Percentiles rank a stretch among this genome's conserved stretches.
Evolutionary conservation across 2,797 vertebrate species (phyloP).

Genomic region (Sebastes oblongus): DNA sequence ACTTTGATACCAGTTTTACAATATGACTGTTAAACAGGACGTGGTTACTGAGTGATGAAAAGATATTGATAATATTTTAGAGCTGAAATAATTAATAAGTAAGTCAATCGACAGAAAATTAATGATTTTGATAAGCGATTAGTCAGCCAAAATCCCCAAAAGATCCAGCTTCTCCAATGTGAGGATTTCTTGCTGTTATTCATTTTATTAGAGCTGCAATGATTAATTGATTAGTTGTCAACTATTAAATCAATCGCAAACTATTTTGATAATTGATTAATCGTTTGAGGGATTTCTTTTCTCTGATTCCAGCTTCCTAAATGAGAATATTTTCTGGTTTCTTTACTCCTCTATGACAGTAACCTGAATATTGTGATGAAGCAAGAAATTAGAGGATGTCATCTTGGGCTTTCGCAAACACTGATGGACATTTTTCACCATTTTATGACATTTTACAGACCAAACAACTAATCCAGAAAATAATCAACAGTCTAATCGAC

Average conservation of each 20-base stretch:
- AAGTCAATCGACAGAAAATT: neutral
- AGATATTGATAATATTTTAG: neutral
- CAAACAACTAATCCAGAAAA: no score
- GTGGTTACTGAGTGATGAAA: neutral
- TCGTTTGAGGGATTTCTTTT: no score
- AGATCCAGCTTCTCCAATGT: neutral
- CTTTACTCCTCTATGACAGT: no score
- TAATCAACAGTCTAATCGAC: no score
- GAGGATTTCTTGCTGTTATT: neutral
- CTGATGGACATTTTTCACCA: accelerated
- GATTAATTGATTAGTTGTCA: no score
- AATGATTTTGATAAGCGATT: neutral
- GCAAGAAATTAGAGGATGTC: accelerated
- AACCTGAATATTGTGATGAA: accelerated
- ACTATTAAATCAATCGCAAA: no score
- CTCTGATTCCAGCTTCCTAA: no score
- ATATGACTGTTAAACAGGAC: neutral
- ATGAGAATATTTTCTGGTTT: no score
- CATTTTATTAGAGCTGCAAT: no score
- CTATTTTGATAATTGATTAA: no score
- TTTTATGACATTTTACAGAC: accelerated
- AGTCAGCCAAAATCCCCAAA: neutral
- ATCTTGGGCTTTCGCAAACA: accelerated
- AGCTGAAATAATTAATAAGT: neutral
- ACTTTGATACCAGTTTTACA: neutral